Base-by-base conservation (phyloP, 2,888 invertebrate species). In the Parochlus steinenii region DNA sequence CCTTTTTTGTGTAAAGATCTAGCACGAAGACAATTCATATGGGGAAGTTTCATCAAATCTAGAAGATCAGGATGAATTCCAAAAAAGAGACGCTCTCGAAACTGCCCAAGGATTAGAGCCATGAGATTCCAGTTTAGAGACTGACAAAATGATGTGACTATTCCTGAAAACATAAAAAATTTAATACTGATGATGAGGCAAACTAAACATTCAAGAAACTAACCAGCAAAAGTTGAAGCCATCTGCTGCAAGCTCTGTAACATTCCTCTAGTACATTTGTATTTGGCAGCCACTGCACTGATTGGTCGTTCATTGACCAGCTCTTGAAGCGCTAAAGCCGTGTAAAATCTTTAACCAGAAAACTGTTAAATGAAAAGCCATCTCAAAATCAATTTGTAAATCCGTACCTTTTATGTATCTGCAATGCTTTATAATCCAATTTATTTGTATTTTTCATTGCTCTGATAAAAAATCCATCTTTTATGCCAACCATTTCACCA, bases 111-210 rank as follows among this genome's bases (percentile, higher is more conserved):
- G 25, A 98, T 64, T 43, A 89, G 63, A 54, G 92, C 83, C 49
- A 98, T 66, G 52, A 80, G 85, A 43, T 71, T 71, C 95, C 97
- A 98, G 16, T 92, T 87, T 8, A 98, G 62, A 35, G 89, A 78
- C 42, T 71, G 73, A 56, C 93, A 90, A 61, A 98, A 97, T n/a
- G 85, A 75, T 3, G 92, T 89, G 2, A 97, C 85, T 82, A 95
- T 95, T 37, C 92, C 93, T n/a, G n/a, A n/a, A n/a, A n/a, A n/a
- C n/a, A n/a, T n/a, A 82, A 44, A n/a, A n/a, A 45, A 48, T n/a
- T n/a, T n/a, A n/a, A n/a, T n/a, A n/a, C 40, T 33, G 24, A 37
- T n/a, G n/a, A n/a, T n/a, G n/a, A n/a, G n/a, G n/a, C n/a, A n/a
- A n/a, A n/a, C n/a, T n/a, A n/a, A n/a, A n/a, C n/a, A n/a, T n/a